Evolutionary conservation across 2,113 vertebrate genomes (phyloP).

Genomic region (Polypterus senegalus): DNA sequence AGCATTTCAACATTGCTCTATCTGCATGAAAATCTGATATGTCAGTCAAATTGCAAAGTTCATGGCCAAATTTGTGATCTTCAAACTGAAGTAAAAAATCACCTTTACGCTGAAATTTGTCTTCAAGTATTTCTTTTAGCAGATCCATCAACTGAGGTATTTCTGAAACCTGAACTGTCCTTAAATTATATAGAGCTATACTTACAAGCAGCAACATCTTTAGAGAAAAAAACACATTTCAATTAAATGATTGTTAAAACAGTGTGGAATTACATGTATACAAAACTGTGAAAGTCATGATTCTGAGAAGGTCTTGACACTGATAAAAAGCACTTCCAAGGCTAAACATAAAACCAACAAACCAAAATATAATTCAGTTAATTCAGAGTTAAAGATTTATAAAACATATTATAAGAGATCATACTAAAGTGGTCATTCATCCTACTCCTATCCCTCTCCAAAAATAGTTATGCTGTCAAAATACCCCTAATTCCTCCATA

Average conservation of each 20-base stretch:
- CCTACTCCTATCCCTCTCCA: too few relatives aligned
- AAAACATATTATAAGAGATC: too few relatives aligned
- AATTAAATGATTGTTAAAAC: background rate
- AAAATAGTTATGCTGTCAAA: too few relatives aligned
- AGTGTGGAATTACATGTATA: background rate
- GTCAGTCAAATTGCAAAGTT: constrained; percentile 12
- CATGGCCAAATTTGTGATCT: constrained; percentile 18
- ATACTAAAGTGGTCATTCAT: too few relatives aligned
- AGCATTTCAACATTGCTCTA: constrained; percentile 10
- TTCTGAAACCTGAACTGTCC: background rate
- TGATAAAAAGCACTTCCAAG: too few relatives aligned
- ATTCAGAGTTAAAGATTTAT: too few relatives aligned
- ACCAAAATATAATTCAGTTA: too few relatives aligned
- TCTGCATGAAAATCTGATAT: constrained; percentile 11
- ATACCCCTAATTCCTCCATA: too few relatives aligned
- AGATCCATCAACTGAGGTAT: background rate
- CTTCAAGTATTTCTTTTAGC: constrained; percentile 3
- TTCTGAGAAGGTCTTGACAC: too few relatives aligned
- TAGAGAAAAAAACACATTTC: background rate
- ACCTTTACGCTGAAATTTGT: constrained; percentile 7
- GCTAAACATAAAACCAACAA: too few relatives aligned
- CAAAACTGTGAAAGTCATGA: too few relatives aligned
- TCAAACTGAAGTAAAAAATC: constrained; percentile 18
- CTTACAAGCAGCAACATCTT: background rate
- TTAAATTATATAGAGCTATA: constrained; percentile 10